Base-by-base conservation (phyloP, 1,140 invertebrate genomes). In the Scaptomyza hsui region DNA sequence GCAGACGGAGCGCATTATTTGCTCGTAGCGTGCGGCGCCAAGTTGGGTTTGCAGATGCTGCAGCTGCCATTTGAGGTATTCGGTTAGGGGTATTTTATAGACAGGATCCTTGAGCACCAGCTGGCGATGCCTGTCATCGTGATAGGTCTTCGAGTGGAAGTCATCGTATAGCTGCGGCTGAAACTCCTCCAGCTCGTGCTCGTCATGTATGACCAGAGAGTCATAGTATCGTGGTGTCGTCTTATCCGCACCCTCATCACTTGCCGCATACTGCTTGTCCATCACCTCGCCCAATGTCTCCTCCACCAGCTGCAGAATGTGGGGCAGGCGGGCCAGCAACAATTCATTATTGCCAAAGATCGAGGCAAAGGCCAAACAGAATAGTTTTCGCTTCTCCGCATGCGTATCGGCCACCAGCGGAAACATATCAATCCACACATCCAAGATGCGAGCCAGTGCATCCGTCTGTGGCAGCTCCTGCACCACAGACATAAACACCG, bases 251-350 rank as follows among this genome's bases (percentile, higher is more conserved):
- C 78, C 62, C 51, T 72, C 67, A 29, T 71, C 72, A 9, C 35
- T 35, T 4, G 73, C 76, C 7, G 64, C 67, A 18, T 70, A 85
- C 49, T 96, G 95, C 49, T 92, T 93, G 81, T 94, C 95, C 85
- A 94, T 95, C 47, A 98, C 94, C 90, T 99, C 97, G 92, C 97
- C 96, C 39, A 99, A 92, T 5, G 96, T 94, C 92, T 98, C 96
- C 24, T 96, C 94, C 75, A 98, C 94, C 78, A 95, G 94, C 42
- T 95, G 92, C 72, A 98, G 93, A 47, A 98, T 96, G 15, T 93
- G 93, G 51, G 94, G 94, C 91, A 97, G 96, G 60, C 95, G 93
- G 80, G 96, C 94, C 35, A 96, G 91, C 45, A 98, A 93, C 19
- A 94, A 92, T 63, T 93, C 92, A 90, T 94, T 95, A 72, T 94